phyloP scores from a whole-genome alignment of 2,888 invertebrate species.

The Eurytoma californica region DNA sequence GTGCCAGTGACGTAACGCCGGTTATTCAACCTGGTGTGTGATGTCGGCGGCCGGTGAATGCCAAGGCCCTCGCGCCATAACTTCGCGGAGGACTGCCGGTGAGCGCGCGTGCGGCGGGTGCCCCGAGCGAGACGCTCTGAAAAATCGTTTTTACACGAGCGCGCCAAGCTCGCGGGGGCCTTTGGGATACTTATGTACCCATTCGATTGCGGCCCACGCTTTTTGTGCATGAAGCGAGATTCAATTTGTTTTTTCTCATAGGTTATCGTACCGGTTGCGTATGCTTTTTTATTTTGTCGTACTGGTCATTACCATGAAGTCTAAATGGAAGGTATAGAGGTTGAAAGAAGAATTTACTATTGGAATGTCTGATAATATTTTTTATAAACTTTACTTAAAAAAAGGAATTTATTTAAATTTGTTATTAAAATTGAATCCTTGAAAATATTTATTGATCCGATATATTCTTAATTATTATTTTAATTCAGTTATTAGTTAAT shows the following conservation, averaged over 20 bases:
- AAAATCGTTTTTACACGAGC: constrained; percentile 50
- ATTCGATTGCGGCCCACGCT: too few relatives aligned
- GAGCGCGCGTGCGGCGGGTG: neutral
- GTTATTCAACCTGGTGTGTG: constrained; percentile 73
- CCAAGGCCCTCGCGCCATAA: constrained; percentile 65
- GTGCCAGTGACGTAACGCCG: constrained; percentile 73
- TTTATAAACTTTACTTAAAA: neutral
- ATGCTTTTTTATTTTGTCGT: neutral
- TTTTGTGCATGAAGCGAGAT: neutral
- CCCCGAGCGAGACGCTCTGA: constrained; percentile 22
- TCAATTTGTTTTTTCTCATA: neutral
- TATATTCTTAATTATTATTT: too few relatives aligned
- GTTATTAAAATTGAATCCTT: neutral
- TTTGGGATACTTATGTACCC: too few relatives aligned
- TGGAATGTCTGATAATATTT: neutral
- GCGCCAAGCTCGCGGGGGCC: too few relatives aligned
- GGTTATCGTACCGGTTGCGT: neutral
- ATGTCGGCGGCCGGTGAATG: constrained; percentile 63
- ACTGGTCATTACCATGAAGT: neutral
- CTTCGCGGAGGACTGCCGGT: constrained; percentile 48
- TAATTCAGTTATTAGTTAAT: too few relatives aligned
- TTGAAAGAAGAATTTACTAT: neutral
- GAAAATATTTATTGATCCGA: neutral
- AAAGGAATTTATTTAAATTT: too few relatives aligned
- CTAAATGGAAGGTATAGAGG: neutral